Evolutionary conservation across 2,888 invertebrate species (phyloP).

Genomic region (Aricia artaxerxes): DNA sequence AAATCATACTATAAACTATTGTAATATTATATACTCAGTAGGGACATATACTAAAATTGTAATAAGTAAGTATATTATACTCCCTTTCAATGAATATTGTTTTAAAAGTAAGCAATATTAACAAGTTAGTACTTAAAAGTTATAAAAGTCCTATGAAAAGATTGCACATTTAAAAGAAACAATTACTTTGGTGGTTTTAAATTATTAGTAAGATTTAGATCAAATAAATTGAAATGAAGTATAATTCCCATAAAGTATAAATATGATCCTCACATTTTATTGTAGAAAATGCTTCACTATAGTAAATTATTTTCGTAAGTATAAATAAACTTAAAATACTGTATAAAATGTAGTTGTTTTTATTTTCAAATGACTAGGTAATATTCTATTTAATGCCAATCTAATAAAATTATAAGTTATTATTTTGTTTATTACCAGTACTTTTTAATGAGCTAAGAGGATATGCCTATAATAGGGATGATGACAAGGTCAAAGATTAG

Average conservation of each 20-base stretch:
- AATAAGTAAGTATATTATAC: background rate
- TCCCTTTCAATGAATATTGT: background rate
- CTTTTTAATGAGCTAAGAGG: no score
- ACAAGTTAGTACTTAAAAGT: background rate
- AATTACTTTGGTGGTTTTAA: background rate
- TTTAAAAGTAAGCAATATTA: background rate
- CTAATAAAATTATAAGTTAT: no score
- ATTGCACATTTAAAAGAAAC: no score
- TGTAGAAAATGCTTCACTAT: slow-evolving; percentile 5
- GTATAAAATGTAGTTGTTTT: background rate
- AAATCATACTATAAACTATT: background rate
- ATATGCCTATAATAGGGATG: no score
- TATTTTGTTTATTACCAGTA: no score
- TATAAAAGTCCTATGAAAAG: background rate
- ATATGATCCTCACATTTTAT: background rate
- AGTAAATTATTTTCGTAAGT: background rate
- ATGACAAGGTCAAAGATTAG: no score
- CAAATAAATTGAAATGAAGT: background rate
- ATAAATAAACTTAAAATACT: slow-evolving; percentile 1
- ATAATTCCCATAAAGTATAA: background rate
- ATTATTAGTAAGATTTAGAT: background rate
- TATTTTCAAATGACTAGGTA: background rate
- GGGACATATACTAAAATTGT: background rate
- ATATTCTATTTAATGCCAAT: no score
- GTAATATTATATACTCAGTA: background rate